A percentile compares a stretch with the other conserved stretches of the same genome.
Conservation (phyloP, 2,888 invertebrate genomes). For the Bugulina stolonifera region DNA sequence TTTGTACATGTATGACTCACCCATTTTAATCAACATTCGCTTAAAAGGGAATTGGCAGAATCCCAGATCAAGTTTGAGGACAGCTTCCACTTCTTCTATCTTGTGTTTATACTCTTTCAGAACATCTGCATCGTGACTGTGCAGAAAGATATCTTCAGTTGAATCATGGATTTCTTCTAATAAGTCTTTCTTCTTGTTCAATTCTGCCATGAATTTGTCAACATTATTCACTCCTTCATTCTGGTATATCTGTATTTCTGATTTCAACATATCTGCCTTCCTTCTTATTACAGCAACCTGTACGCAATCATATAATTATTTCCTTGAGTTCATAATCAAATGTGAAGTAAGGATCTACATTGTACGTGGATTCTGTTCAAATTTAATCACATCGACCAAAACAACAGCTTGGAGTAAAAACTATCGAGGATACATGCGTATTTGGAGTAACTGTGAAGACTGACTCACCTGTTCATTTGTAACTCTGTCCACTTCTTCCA, state of each 20-base stretch:
- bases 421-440: too few species aligned
- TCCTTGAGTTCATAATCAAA: too few species aligned
- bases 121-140: conserved; percentile 11
- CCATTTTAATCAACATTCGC: not conserved
- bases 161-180: not conserved
- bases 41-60: conserved; percentile 11
- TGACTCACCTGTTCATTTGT: conserved; percentile 2
- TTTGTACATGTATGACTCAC: too few species aligned
- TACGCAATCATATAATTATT: not conserved
- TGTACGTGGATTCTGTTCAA: too few species aligned
- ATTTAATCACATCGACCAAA: too few species aligned
- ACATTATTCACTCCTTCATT: not conserved
- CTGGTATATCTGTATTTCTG: not conserved
- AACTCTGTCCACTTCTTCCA: conserved; percentile 14
- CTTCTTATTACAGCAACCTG: not conserved
- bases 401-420: too few species aligned
- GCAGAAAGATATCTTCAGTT: not conserved
- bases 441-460: too few species aligned
- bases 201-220: not conserved
- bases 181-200: not conserved
- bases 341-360: too few species aligned
- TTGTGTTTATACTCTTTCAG: conserved; percentile 6
- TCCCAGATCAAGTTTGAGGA: not conserved
- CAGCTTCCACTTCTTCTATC: not conserved
- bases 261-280: not conserved